Conservation (phyloP, 2,113 vertebrate species). For the Scomber colias region DNA sequence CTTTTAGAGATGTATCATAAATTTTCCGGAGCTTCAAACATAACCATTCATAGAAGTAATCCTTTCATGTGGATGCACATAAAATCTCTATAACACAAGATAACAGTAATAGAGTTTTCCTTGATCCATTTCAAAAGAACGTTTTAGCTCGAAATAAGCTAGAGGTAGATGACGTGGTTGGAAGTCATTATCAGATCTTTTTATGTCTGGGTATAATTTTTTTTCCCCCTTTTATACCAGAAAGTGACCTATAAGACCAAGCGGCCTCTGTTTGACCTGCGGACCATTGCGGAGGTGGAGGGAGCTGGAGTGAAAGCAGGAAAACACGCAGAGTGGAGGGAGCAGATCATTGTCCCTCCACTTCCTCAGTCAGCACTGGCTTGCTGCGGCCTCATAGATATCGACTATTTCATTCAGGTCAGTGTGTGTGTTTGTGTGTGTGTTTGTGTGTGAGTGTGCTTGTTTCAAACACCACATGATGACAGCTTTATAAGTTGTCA, state of each 20-base stretch:
- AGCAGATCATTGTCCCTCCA: constrained; percentile 96
- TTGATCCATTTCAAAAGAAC: background rate
- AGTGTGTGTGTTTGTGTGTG: background rate
- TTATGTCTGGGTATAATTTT: background rate
- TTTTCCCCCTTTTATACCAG: constrained; percentile 73
- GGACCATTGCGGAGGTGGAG: constrained; percentile 95
- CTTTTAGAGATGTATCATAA: constrained; percentile 16
- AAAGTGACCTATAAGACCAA: constrained; percentile 96
- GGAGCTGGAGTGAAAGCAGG: constrained; percentile 93
- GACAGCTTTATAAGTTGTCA: background rate
- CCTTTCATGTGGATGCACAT: background rate
- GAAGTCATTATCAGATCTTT: background rate
- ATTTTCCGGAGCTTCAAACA: constrained; percentile 1
- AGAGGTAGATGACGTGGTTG: background rate
- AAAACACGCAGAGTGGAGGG: constrained; percentile 93
- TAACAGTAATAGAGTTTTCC: background rate
- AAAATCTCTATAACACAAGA: background rate
- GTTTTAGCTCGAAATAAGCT: background rate
- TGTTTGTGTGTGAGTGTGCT: background rate
- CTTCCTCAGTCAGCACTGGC: constrained; percentile 93
- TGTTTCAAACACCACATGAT: background rate
- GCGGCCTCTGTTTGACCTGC: constrained; percentile 90
- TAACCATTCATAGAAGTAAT: background rate
- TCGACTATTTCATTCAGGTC: constrained; percentile 96
- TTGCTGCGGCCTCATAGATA: constrained; percentile 95